Conservation (phyloP, 2,888 invertebrate species). For the Ophion ventricosus region DNA sequence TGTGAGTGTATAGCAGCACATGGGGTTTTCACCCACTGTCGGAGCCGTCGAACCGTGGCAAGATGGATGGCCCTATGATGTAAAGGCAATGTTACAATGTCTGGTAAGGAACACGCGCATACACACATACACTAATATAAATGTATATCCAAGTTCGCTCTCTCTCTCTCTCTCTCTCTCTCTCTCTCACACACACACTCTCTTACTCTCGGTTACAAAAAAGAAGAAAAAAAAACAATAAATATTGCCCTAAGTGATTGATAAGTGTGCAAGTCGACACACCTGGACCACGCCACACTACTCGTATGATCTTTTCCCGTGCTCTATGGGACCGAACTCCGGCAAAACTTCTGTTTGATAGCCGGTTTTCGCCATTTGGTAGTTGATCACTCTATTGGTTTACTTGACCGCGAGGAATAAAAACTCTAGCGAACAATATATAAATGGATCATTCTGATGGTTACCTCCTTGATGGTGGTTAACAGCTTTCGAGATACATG, state of each 20-base stretch:
- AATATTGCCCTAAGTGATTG: conserved; percentile 73
- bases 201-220: conserved; percentile 8
- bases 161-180: conserved; percentile 47
- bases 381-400: not conserved
- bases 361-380: not conserved
- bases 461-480: conserved; percentile 3
- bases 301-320: conserved; percentile 66
- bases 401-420: not conserved
- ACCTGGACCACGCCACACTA: conserved; percentile 68
- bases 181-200: not conserved
- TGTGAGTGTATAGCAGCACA: conserved; percentile 9
- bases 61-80: conserved; percentile 71
- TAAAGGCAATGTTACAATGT: conserved; percentile 64
- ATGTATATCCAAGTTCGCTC: conserved; percentile 40
- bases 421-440: conserved; percentile 9
- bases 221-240: conserved; percentile 46
- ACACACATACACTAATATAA: conserved; percentile 6
- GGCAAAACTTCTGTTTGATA: not conserved
- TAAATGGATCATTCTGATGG: conserved; percentile 14
- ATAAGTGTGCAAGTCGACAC: conserved; percentile 73
- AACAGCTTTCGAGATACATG: not conserved
- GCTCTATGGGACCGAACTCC: conserved; percentile 24
- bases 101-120: conserved; percentile 15
- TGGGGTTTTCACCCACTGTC: conserved; percentile 66
- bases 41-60: conserved; percentile 68